Evolutionary conservation across 1,140 invertebrate species (phyloP), one percentile per base, ranked within the genome.

Genomic region (Euwallacea similis): DNA sequence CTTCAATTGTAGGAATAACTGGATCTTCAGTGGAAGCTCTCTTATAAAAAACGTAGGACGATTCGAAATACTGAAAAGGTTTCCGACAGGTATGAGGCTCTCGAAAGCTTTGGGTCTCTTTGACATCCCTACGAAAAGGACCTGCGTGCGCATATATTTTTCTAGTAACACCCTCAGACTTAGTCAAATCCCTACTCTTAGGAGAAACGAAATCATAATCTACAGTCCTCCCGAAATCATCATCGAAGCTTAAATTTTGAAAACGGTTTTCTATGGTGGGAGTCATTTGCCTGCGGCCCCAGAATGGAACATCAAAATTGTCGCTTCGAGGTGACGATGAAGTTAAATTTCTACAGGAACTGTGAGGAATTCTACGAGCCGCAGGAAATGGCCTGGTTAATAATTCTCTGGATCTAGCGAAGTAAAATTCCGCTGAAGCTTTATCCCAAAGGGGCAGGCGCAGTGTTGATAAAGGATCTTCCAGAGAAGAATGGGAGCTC

Each of bases 401-500:
- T 1, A 90, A 79, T 80, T 90, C 89, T 2, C 89, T 84, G 0
- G 89, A 90, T 73, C 89, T 89, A 6, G 89, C 88, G 71, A 91
- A 90, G 76, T 88, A 89, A 74, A 90, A 90, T 78, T 91, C 89
- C 0, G 89, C 88, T 7, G 88, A 89, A 7, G 89, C 88, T 79
- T 89, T 88, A 78, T 90, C 89, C 86, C 89, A 91, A 2, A 90
- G 78, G 3, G 89, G 89, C 33, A 90, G 80, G 69, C 88, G 86
- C 46, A 88, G 78, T 0, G 85, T 85, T 21, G 74, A 71, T 7
- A 76, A 69, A 33, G 73, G 70, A 53, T 80, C 77, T 47, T 81
- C 79, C 7, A 80, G 68, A 13, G 80, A 81, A 2, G 79, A 79
- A 56, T 79, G 73, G 46, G 81, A 80, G 72, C 78, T 79, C 42